phyloP scores from a whole-genome alignment of 2,113 vertebrate species.

The Sprattus sprattus region DNA sequence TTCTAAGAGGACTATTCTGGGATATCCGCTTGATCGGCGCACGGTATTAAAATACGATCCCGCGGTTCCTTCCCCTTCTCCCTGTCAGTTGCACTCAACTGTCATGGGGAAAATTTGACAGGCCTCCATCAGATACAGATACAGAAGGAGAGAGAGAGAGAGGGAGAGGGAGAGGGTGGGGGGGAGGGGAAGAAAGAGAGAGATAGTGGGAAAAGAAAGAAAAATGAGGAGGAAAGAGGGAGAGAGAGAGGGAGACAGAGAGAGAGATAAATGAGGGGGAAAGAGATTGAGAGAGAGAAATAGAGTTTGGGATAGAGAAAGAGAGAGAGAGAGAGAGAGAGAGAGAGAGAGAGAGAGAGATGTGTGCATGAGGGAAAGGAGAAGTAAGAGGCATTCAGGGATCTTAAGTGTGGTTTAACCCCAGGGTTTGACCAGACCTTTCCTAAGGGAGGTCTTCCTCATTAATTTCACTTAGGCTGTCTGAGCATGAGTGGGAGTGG shows the following conservation, averaged over 20 bases:
- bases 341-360: not conserved
- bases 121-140: conserved; percentile 15
- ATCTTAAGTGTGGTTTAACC: not conserved
- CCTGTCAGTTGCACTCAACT: conserved; percentile 13
- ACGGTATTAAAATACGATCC: conserved; percentile 16
- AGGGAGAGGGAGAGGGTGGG: not conserved
- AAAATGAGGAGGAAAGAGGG: not conserved
- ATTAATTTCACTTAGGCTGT: not conserved
- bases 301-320: not conserved
- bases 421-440: not conserved
- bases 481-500: not conserved
- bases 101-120: conserved; percentile 11
- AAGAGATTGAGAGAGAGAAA: not conserved
- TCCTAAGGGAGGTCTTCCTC: not conserved
- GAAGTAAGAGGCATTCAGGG: not conserved
- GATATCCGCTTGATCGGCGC: conserved; percentile 7
- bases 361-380: not conserved
- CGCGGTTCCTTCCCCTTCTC: conserved; percentile 13
- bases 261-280: not conserved
- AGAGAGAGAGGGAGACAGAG: not conserved
- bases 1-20: conserved; percentile 12
- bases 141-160: not conserved
- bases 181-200: not conserved
- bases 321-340: not conserved
- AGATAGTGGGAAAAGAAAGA: not conserved